Conservation (phyloP, 2,113 vertebrate species). For the Chloroceryle aenea region DNA sequence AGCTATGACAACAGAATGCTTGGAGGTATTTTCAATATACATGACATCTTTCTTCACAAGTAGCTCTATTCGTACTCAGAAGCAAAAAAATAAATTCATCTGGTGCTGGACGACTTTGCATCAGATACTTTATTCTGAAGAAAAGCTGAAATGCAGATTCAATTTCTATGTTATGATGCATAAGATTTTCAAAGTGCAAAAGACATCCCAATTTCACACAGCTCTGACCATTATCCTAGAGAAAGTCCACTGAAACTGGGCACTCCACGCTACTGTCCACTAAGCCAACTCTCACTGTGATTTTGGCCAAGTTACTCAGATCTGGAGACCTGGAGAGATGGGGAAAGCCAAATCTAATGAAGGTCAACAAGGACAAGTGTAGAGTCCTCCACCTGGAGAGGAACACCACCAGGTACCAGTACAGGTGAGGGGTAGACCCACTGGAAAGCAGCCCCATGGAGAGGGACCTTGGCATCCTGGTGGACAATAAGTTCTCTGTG, state of each 20-base stretch:
- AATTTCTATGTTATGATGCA: not conserved
- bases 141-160: not conserved
- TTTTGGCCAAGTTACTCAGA: not conserved
- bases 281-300: not conserved
- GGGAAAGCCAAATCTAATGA: too few species aligned
- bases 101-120: not conserved
- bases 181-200: not conserved
- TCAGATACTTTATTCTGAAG: not conserved
- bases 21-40: not conserved
- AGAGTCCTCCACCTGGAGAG: too few species aligned
- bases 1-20: constrained; percentile 2
- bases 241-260: not conserved
- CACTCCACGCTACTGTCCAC: not conserved
- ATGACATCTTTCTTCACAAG: not conserved
- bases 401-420: too few species aligned
- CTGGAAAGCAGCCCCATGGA: too few species aligned
- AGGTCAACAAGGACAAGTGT: too few species aligned
- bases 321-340: too few species aligned
- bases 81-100: not conserved
- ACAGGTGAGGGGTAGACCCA: too few species aligned
- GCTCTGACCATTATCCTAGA: not conserved
- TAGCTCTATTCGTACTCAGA: not conserved
- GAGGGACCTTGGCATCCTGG: too few species aligned
- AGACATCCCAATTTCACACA: not conserved
- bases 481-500: too few species aligned